A percentile compares a stretch with the other conserved stretches of the same genome.
Conservation (phyloP, 2,113 vertebrate species). For the Parotia lawesii region DNA sequence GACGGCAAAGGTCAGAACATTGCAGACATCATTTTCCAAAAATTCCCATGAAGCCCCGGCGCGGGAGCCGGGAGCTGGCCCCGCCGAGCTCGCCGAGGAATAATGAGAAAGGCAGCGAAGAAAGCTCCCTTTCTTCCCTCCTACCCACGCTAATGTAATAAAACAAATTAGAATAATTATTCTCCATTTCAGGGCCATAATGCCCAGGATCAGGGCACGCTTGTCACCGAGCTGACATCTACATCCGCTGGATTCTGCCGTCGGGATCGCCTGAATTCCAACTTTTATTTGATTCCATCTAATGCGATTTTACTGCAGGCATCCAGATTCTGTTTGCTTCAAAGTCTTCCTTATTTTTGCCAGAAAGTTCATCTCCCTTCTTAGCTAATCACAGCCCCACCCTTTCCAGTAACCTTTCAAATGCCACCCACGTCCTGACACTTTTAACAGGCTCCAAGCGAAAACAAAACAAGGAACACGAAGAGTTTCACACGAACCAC, state of each 20-base stretch:
- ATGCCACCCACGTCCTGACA: conserved; percentile 56
- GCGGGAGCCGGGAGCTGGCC: conserved; percentile 52
- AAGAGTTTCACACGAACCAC: not conserved
- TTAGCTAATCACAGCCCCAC: conserved; percentile 49
- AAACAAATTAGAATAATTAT: conserved; percentile 70
- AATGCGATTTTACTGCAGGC: conserved; percentile 41
- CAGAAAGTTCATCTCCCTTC: conserved; percentile 37
- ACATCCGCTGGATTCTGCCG: not conserved
- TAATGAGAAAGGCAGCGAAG: conserved; percentile 46
- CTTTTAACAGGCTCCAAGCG: not conserved
- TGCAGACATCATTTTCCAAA: conserved; percentile 63
- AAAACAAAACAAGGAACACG: not conserved
- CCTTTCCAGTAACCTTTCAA: conserved; percentile 47
- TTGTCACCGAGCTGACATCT: conserved; percentile 27
- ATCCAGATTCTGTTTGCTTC: conserved; percentile 26
- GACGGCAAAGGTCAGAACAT: conserved; percentile 65
- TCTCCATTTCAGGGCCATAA: conserved; percentile 25
- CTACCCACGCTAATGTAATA: conserved; percentile 68
- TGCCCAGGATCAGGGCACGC: conserved; percentile 31
- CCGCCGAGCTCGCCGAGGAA: conserved; percentile 22
- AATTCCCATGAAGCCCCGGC: conserved; percentile 61
- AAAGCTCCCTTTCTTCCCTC: conserved; percentile 67
- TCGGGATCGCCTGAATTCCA: not conserved
- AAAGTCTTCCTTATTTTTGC: conserved; percentile 42
- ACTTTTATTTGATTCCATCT: conserved; percentile 14